phyloP scores from a whole-genome alignment of 1,140 invertebrate genomes.

The Sitobion miscanthi region DNA sequence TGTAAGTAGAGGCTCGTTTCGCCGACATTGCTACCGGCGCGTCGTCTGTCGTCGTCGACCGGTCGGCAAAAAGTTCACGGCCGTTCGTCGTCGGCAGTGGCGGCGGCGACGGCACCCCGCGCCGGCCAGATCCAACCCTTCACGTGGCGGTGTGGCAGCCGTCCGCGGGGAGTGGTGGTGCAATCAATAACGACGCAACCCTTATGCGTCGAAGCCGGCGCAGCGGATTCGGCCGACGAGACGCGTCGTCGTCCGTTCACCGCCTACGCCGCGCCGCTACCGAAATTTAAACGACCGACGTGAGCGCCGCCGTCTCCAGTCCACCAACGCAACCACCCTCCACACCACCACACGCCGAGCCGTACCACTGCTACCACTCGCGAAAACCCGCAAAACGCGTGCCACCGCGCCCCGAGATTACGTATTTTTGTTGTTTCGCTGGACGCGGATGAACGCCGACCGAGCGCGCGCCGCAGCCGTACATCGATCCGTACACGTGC shows the following conservation, averaged over 20 bases:
- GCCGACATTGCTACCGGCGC: background rate
- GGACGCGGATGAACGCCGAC: constrained; percentile 29
- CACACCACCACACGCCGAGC: background rate
- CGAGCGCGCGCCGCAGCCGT: constrained; percentile 30
- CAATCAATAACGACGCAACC: constrained; percentile 52
- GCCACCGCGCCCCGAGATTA: constrained; percentile 27
- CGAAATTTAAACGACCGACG: background rate
- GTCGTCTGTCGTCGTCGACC: background rate
- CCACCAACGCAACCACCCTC: background rate
- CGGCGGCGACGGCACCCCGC: background rate
- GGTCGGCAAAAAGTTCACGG: constrained; percentile 51
- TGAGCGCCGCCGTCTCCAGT: constrained; percentile 34
- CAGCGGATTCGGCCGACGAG: constrained; percentile 18
- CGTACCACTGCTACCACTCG: background rate
- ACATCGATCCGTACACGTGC: constrained; percentile 54
- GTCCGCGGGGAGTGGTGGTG: background rate
- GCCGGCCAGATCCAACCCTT: background rate
- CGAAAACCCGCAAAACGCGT: constrained; percentile 13
- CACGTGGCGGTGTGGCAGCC: no score
- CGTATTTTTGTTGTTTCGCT: background rate
- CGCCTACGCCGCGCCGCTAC: constrained; percentile 24
- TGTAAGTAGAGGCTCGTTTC: background rate
- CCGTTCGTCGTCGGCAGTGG: background rate
- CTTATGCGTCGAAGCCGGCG: background rate
- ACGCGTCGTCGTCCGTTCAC: background rate